Evolutionary conservation across 2,797 vertebrate genomes (phyloP).

Genomic region (Heteromormyrus szaboi): DNA sequence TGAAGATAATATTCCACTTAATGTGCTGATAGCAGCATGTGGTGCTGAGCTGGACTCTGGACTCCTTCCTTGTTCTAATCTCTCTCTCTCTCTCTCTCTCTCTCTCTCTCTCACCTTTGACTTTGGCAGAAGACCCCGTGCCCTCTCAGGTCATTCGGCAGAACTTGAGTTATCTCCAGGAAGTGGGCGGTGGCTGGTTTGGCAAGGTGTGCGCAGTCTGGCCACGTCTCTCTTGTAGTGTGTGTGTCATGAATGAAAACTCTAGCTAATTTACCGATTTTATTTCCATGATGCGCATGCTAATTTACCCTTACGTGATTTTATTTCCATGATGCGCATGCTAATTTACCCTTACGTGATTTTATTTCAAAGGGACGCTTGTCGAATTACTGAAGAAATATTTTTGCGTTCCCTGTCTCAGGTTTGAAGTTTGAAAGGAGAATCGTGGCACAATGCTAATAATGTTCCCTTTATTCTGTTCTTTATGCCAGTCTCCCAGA

Average conservation of each 20-base stretch:
- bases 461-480: not conserved
- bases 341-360: not conserved
- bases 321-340: not conserved
- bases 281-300: too few relatives aligned
- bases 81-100: not conserved
- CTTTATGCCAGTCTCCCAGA: not conserved
- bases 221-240: not conserved
- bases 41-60: not conserved
- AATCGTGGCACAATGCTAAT: not conserved
- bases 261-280: not conserved
- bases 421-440: not conserved
- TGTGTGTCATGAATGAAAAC: not conserved
- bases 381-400: not conserved
- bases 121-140: constrained; percentile 59
- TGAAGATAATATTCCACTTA: not conserved
- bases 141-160: constrained; percentile 64
- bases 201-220: constrained; percentile 60
- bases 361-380: not conserved
- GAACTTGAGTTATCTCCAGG: constrained; percentile 73
- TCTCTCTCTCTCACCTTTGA: not conserved
- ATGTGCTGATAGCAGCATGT: not conserved
- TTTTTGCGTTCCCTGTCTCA: not conserved
- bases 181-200: constrained; percentile 73
- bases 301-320: not conserved
- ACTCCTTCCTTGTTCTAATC: not conserved